A percentile compares a stretch with the other conserved stretches of the same genome.
Evolutionary conservation across 64 coral and sea anemone genomes (phyloP).

Genomic region (Stichodactyla helianthus): DNA sequence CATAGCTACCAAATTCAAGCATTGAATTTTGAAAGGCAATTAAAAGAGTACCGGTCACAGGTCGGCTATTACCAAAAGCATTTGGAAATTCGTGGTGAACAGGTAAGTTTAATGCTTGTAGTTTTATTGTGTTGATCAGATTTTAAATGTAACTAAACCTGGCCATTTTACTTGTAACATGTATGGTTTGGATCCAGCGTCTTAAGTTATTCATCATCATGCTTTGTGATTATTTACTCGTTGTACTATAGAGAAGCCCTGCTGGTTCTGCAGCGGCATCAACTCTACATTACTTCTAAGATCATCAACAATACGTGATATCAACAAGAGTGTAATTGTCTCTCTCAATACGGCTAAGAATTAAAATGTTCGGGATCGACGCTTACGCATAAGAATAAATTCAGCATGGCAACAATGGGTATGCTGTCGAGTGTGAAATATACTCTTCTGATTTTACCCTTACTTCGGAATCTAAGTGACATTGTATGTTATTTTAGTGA

Average conservation of each 20-base stretch:
- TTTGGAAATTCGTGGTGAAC: constrained; percentile 59
- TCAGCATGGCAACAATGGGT: constrained; percentile 29
- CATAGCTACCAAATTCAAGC: constrained; percentile 91
- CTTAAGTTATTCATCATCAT: neutral
- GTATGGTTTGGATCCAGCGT: constrained; percentile 10
- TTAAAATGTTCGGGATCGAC: constrained; percentile 13
- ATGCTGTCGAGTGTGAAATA: constrained; percentile 60
- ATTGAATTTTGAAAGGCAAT: constrained; percentile 96
- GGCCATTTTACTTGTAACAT: neutral
- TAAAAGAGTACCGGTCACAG: constrained; percentile 92
- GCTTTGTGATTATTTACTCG: constrained; percentile 12
- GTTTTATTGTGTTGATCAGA: constrained; percentile 52
- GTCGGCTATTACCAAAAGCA: constrained; percentile 81
- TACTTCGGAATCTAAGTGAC: constrained; percentile 26
- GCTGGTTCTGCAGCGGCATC: constrained; percentile 6
- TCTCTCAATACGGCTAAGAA: neutral
- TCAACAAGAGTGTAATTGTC: constrained; percentile 10
- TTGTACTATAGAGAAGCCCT: neutral
- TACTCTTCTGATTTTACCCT: constrained; percentile 44
- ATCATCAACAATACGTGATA: constrained; percentile 17
- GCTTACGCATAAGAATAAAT: constrained; percentile 5
- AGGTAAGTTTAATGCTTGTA: constrained; percentile 67
- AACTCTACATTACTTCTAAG: neutral
- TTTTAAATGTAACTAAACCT: constrained; percentile 16
- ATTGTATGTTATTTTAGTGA: constrained; percentile 71